These are phyloP conservation scores for Sinotaia quadrata DNA, from an alignment of 2,888 invertebrate genomes.

Conservation along the genomic window DNA sequence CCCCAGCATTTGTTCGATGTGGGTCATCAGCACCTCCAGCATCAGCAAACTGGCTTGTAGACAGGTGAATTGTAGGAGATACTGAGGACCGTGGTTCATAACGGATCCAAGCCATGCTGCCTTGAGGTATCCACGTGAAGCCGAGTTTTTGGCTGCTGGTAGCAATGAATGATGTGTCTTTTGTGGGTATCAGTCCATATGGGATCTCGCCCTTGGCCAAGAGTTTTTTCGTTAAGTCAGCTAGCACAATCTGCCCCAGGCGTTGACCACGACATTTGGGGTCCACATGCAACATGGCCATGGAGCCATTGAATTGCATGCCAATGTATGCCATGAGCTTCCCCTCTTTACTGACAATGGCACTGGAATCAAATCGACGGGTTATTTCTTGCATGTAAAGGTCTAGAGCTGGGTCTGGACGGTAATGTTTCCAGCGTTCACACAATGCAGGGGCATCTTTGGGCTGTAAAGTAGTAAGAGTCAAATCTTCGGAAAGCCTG, in stretches of 20 bases:
- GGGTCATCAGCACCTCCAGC: no score
- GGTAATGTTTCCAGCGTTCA: slow-evolving; percentile 53
- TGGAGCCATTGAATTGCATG: slow-evolving; percentile 65
- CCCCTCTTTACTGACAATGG: slow-evolving; percentile 50
- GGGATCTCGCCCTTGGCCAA: slow-evolving; percentile 54
- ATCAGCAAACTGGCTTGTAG: background rate
- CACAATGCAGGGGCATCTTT: slow-evolving; percentile 49
- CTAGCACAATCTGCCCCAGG: slow-evolving; percentile 56
- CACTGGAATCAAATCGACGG: slow-evolving; percentile 59
- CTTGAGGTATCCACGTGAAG: slow-evolving; percentile 63
- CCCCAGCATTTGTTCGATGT: background rate
- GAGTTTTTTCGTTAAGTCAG: slow-evolving; percentile 53
- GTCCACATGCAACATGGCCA: slow-evolving; percentile 61
- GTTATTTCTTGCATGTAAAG: slow-evolving; percentile 59
- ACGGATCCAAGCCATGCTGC: slow-evolving; percentile 61
- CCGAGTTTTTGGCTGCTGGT: slow-evolving; percentile 53
- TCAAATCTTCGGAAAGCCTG: slow-evolving; percentile 57
- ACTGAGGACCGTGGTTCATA: slow-evolving; percentile 36
- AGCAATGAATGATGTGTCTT: slow-evolving; percentile 52
- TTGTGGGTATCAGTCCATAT: slow-evolving; percentile 59
- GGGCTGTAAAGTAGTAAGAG: slow-evolving; percentile 46
- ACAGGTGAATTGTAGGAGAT: background rate
- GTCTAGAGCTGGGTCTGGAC: slow-evolving; percentile 51
- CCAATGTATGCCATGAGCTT: slow-evolving; percentile 61
- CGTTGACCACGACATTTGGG: slow-evolving; percentile 54